Conservation (phyloP, 2,888 invertebrate genomes). For the Drosophila mayaguana region DNA sequence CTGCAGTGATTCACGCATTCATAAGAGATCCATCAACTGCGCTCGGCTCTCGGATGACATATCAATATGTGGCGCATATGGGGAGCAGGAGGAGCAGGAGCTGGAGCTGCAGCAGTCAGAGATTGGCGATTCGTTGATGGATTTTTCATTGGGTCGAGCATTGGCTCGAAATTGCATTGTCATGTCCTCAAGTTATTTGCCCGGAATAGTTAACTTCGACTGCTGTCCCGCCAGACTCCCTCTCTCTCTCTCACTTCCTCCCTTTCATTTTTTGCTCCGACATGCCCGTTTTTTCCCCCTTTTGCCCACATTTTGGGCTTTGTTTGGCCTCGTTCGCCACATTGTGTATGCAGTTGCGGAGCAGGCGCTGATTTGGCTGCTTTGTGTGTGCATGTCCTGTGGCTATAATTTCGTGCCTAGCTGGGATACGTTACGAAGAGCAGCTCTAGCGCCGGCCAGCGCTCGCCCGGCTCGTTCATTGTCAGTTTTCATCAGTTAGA, state of each 20-base stretch:
- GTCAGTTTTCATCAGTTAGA: constrained; percentile 73
- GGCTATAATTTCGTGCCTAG: constrained; percentile 70
- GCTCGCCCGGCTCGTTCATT: constrained; percentile 18
- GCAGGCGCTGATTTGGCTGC: constrained; percentile 31
- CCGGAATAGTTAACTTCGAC: constrained; percentile 25
- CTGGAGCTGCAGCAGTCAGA: neutral
- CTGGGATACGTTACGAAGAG: constrained; percentile 26
- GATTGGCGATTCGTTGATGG: constrained; percentile 42
- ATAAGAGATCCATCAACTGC: constrained; percentile 27
- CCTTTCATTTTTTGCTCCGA: neutral
- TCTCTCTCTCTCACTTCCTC: neutral
- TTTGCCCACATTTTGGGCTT: constrained; percentile 14
- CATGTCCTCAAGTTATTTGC: constrained; percentile 76
- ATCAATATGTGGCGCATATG: constrained; percentile 9
- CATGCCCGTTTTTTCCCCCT: too few species aligned
- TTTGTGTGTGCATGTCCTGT: constrained; percentile 60
- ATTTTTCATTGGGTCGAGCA: constrained; percentile 57
- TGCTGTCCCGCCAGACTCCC: neutral
- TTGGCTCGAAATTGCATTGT: constrained; percentile 70
- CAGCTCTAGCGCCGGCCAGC: neutral
- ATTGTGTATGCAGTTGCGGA: constrained; percentile 30
- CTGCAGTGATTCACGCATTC: constrained; percentile 27
- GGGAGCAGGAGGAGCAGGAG: neutral
- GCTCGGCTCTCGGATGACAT: neutral
- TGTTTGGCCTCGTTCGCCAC: constrained; percentile 38